Base-by-base conservation (phyloP, 2,113 vertebrate species). In the Lophotis ruficrista region DNA sequence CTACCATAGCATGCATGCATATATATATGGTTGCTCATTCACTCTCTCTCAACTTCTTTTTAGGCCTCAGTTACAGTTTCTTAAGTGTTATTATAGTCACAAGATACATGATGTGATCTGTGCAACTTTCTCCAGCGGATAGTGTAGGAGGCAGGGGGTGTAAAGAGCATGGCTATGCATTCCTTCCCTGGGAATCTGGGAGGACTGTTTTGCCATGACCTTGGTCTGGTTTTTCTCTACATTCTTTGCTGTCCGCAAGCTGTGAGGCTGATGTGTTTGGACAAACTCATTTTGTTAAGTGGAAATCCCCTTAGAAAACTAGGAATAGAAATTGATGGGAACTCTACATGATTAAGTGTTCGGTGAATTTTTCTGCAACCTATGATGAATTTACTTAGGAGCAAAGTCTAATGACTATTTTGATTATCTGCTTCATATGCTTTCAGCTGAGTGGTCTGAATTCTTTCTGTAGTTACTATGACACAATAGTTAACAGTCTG, bases 241-340 rank as follows among this genome's bases (percentile, higher is more conserved):
- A 83, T 94, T 95, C 66, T 90, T 71, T 80, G 60, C 33, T 72
- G 21, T 89, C 64, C 66, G 48, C 61, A 64, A 53, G 62, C 56
- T 76, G 58, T 69, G 53, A 90, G 5, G 9, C 30, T 57, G 56
- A 62, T 90, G 23, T 48, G 69, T 96, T 96, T 88, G 76, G 79
- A 87, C 81, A 92, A 94, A 88, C 70, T 83, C 41, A 66, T 96
- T 96, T 83, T 15, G 9, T 94, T 87, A 79, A 93, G 62, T 92
- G 53, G 30, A 58, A 78, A 35, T 92, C 56, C 73, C 76, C 50
- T 47, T 87, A 84, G 89, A 93, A 89, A 94, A 80, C 47, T 41
- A 75, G 48, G 28, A 81, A 71, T 79, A 81, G 33, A 64, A 79
- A 70, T 58, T 95, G 37, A 72, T 73, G 30, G 24, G 45, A 58